Conservation (phyloP, 2,888 invertebrate genomes). For the Hydroisotoma schaefferi region DNA sequence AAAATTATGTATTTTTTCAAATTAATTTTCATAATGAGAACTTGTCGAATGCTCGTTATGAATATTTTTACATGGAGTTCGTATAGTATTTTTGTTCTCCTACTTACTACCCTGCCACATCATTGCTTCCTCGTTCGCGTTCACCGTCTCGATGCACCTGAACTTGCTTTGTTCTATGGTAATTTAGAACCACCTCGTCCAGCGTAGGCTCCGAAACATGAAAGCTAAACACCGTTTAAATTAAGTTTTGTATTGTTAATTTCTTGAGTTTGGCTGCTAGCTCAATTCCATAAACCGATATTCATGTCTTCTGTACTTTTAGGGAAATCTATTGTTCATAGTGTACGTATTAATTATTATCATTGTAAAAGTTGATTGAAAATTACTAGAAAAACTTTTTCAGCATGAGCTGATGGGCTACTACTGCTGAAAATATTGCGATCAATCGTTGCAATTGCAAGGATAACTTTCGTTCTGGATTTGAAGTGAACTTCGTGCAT, state of each 20-base stretch:
- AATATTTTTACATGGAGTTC: too few relatives aligned
- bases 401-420: too few relatives aligned
- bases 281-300: not conserved
- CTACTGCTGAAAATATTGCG: not conserved
- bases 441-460: too few relatives aligned
- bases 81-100: too few relatives aligned
- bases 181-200: slow-evolving; percentile 32
- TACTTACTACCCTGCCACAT: too few relatives aligned
- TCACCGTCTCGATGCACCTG: too few relatives aligned
- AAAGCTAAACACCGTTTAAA: slow-evolving; percentile 30
- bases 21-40: not conserved
- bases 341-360: not conserved
- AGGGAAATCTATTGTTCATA: not conserved
- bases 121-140: too few relatives aligned
- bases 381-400: not conserved
- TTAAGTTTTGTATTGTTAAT: slow-evolving; percentile 3
- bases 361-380: not conserved
- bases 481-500: too few relatives aligned
- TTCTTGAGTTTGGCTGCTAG: not conserved
- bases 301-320: not conserved
- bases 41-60: not conserved
- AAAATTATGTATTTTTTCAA: not conserved
- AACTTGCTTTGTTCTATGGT: slow-evolving; percentile 19
- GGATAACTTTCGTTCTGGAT: too few relatives aligned
- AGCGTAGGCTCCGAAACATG: slow-evolving; percentile 32